Base-by-base conservation (phyloP, 2,797 vertebrate species). In the Halcyon smyrnensis region DNA sequence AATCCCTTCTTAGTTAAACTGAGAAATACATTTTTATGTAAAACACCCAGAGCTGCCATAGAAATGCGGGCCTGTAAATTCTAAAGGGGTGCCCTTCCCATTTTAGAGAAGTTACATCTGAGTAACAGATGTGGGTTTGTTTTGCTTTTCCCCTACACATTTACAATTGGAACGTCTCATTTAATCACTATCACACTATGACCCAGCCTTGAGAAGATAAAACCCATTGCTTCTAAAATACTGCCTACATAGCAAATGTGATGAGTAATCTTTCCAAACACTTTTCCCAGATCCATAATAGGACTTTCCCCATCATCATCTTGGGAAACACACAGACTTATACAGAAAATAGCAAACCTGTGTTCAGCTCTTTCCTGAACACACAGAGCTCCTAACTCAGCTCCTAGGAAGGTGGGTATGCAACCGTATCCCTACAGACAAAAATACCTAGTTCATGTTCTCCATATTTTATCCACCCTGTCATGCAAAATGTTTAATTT, bases 371-470 rank as follows among this genome's bases (percentile, higher is more conserved):
- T 41, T 45, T 63, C 13, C 56, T 50, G 25, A 89, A 53, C 51
- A 69, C 11, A 57, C 7, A 62, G 12, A 46, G 7, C 36, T 75
- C 54, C 24, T 59, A 41, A 30, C 8, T 74, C 14, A 45, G 51
- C 34, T 54, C 43, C 23, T 34, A 46, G 11, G 11, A 68, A 23
- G 36, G 14, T 1, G 2, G 6, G 12, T 28, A 36, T 17, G 7
- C 21, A 84, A 30, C n/a, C 71, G 11, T 27, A n/a, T n/a, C 68
- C 41, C 45, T 32, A 64, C 11, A 60, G 27, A 51, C 24, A 74
- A 4, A 80, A 68, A 59, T 20, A 70, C 1, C 1, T 43, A 43
- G 20, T 13, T 45, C 36, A 8, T 0, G 2, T 18, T 5, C 23
- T 51, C 34, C 27, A 2, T 30, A 30, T 65, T 88, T 83, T 56